These are phyloP conservation scores for Cercopithecus diana DNA, from an alignment of 2,797 vertebrate genomes.

Conservation along the genomic window DNA sequence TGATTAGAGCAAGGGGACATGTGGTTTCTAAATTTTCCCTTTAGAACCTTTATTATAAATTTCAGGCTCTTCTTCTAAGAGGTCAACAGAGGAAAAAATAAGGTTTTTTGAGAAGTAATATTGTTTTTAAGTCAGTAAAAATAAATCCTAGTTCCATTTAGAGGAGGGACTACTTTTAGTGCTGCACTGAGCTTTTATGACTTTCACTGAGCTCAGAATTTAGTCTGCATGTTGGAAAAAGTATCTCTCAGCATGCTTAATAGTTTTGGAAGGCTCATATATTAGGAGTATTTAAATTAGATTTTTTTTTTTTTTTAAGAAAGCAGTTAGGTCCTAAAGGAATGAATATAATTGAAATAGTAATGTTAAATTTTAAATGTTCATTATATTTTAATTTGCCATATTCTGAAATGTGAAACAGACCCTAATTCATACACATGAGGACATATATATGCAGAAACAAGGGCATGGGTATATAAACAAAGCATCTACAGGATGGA, in stretches of 20 bases:
- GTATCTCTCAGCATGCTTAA: not conserved
- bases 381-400: not conserved
- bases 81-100: not conserved
- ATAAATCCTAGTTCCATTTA: not conserved
- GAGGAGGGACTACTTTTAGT: not conserved
- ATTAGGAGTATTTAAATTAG: not conserved
- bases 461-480: fast-evolving
- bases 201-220: not conserved
- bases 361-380: not conserved
- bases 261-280: not conserved
- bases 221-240: not conserved
- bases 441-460: not conserved
- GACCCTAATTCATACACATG: fast-evolving
- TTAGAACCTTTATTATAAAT: not conserved
- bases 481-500: not conserved
- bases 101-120: not conserved
- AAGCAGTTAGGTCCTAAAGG: not conserved
- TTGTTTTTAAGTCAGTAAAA: not conserved
- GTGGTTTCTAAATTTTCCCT: not conserved
- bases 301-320: not conserved
- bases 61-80: not conserved
- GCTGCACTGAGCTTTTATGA: not conserved
- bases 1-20: not conserved
- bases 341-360: not conserved
- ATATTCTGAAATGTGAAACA: not conserved